Evolutionary conservation across 1,140 invertebrate species (phyloP).

Genomic region (Aphis gossypii): DNA sequence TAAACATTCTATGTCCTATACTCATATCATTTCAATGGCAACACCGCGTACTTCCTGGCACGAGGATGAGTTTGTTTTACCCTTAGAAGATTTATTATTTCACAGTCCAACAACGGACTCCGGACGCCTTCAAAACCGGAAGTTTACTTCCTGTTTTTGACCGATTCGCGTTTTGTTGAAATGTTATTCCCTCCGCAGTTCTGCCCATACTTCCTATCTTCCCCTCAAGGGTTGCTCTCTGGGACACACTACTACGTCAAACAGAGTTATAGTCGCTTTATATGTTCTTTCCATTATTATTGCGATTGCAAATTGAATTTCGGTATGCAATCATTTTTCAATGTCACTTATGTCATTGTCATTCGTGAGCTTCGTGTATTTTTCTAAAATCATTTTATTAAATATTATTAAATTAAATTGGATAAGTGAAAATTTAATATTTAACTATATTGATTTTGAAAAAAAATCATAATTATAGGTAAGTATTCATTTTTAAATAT

Average conservation of each 20-base stretch:
- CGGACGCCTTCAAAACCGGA: slow-evolving; percentile 34
- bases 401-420: neutral
- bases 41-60: slow-evolving; percentile 32
- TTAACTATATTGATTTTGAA: neutral
- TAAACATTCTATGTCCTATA: slow-evolving; percentile 29
- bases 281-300: slow-evolving; percentile 25
- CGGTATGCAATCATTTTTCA: slow-evolving; percentile 20
- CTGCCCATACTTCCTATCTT: neutral
- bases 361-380: neutral
- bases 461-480: neutral
- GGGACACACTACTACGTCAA: neutral
- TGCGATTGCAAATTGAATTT: slow-evolving; percentile 31
- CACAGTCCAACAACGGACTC: slow-evolving; percentile 9
- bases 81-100: slow-evolving; percentile 43
- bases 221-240: neutral
- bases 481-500: neutral
- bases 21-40: neutral
- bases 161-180: slow-evolving; percentile 47
- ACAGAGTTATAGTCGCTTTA: slow-evolving; percentile 35
- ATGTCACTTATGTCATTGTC: slow-evolving; percentile 19
- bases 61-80: slow-evolving; percentile 16
- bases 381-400: neutral
- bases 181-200: neutral
- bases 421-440: neutral
- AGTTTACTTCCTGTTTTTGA: slow-evolving; percentile 32